Evolutionary conservation across 2,113 vertebrate genomes (phyloP), one percentile per base, ranked within the genome.

Genomic region (Stegostoma tigrinum): DNA sequence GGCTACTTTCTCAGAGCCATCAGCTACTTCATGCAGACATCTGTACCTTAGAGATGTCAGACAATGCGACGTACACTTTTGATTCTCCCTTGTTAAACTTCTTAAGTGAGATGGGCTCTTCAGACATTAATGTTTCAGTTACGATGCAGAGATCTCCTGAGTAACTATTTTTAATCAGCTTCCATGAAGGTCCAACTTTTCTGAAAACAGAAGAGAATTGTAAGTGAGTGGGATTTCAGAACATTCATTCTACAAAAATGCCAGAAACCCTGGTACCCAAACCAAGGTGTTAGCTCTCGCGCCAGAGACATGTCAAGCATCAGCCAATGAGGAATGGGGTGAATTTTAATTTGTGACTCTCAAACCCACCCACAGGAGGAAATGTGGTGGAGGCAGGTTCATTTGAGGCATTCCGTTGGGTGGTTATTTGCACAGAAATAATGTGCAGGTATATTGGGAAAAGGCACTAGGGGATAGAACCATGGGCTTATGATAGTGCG

Each of bases 141-240:
- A 95, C 67, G 6, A 95, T 48, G 45, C 68, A 95, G 42, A 95
- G 94, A 30, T 95, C 38, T 48, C 68, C 94, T 72, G 67, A 34
- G 45, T 95, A 95, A 95, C 0, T 95, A 30, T 52, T 70, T 52
- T 75, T 45, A 19, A 95, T 52, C 3, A 30, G n/a, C 38, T 95
- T 67, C 94, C 66, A 72, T 19, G 10, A 72, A 4, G 15, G 24
- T 30, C 68, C 42, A 72, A 95, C 15, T 75, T 72, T 95, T 52
- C 94, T 95, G 68, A 48, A 95, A 27, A 68, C 14, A 27, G 48
- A 95, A 72, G 10, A 52, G 27, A 75, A 95, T 72, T 75, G 67
- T 95, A 30, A 95, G 75, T 23, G 48, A 75, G 27, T 52, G 68
- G 10, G 42, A 72, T 52, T 95, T 27, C 19, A 61, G 12, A 72